phyloP scores from a whole-genome alignment of 2,888 invertebrate genomes.

The Lithophane ornitopus region DNA sequence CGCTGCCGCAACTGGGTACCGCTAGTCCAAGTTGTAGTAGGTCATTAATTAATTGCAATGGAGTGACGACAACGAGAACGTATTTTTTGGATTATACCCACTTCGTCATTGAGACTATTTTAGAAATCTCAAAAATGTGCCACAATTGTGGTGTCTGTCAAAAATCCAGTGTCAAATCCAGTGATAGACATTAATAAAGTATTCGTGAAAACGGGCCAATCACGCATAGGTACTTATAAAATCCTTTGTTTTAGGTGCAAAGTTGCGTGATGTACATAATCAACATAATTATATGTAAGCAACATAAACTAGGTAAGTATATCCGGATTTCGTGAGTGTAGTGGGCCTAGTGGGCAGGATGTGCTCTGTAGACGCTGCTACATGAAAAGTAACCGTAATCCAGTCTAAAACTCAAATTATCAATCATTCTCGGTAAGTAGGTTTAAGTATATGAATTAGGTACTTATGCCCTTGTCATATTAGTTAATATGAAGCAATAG shows the following conservation, averaged over 20 bases:
- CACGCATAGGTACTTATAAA: not conserved
- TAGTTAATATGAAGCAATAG: not conserved
- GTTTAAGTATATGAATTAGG: not conserved
- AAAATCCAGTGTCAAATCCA: not conserved
- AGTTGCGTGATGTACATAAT: not conserved
- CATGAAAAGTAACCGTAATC: not conserved
- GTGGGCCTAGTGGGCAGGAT: not conserved
- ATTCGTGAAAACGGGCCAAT: too few species aligned
- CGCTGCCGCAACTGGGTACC: not conserved
- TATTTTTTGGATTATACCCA: not conserved
- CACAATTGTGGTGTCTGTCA: not conserved
- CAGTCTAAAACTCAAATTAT: not conserved
- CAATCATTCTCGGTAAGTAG: not conserved
- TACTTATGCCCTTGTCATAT: not conserved
- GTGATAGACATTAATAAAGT: too few species aligned
- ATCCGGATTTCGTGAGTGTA: not conserved
- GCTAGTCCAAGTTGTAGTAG: constrained; percentile 18
- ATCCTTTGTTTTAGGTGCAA: not conserved
- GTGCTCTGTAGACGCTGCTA: not conserved
- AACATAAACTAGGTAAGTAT: not conserved
- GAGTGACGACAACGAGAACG: not conserved
- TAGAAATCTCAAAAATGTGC: too few species aligned
- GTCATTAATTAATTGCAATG: constrained; percentile 16
- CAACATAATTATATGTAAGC: not conserved
- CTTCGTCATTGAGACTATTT: not conserved